Conservation (phyloP, 2,797 vertebrate species). For the Mallotus villosus region DNA sequence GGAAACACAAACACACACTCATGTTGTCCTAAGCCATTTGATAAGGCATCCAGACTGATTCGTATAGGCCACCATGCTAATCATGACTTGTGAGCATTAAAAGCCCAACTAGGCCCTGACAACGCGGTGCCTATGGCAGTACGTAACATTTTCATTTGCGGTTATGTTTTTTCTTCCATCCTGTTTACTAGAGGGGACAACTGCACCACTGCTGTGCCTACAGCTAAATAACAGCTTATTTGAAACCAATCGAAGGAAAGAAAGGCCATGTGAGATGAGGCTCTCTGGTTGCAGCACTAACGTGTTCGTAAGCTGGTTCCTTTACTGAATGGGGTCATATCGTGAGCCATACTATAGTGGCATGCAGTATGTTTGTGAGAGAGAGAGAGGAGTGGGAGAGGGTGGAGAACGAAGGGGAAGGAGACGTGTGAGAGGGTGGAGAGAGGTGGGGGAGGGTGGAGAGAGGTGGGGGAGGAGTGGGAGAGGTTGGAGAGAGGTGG, state of each 20-base stretch:
- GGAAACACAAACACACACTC: not conserved
- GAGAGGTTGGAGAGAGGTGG: not conserved
- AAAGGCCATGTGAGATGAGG: too few species aligned
- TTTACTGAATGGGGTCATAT: slow-evolving; percentile 13
- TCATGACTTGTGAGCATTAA: not conserved
- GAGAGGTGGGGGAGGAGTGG: not conserved
- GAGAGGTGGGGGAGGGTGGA: not conserved
- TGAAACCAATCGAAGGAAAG: too few species aligned
- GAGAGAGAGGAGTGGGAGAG: slow-evolving; percentile 3
- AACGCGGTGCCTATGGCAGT: not conserved
- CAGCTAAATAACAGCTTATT: too few species aligned
- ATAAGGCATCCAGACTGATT: not conserved
- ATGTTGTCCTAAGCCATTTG: not conserved
- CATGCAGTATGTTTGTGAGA: slow-evolving; percentile 14
- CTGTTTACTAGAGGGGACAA: not conserved
- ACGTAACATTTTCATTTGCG: not conserved
- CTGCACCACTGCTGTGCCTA: too few species aligned
- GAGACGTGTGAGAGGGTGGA: slow-evolving; percentile 19
- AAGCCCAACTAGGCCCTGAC: not conserved
- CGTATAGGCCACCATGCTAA: too few species aligned
- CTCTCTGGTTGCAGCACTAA: too few species aligned
- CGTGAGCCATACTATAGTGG: slow-evolving; percentile 18
- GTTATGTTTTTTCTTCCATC: not conserved
- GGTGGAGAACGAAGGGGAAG: not conserved
- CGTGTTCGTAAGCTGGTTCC: not conserved